Evolutionary conservation across 2,113 vertebrate species (phyloP), one percentile per base, ranked within the genome.

Genomic region (Vicugna pacos): DNA sequence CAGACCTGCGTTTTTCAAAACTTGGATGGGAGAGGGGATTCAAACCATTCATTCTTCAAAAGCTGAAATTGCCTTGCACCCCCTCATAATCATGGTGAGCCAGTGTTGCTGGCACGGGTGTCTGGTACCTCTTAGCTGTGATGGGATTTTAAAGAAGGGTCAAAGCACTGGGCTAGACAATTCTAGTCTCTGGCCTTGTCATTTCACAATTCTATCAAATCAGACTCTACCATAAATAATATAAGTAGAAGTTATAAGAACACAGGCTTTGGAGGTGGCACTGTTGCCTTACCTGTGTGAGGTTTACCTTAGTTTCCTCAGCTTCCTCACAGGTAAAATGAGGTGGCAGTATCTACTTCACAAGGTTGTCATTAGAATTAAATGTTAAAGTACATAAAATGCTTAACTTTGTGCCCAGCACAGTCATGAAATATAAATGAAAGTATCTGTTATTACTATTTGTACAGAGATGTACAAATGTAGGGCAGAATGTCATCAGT

Each of bases 321-420:
- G 28, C 85, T 95, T 76, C 30, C 35, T 88, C 42, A 48, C 26
- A 91, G 65, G 35, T 62, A 89, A 93, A 96, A 94, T 26, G 56
- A 32, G 22, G n/a, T 67, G 35, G 50, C 46, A 93, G 91, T 72
- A 77, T 1, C 24, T 72, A 86, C 30, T 69, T 56, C 35, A 73
- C 30, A 88, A 73, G 26, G 35, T 11, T 70, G 50, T 84, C 58
- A 10, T 76, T 95, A 94, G 28, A 88, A 76, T 77, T 69, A 73
- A 81, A 72, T 15, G 26, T 93, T 58, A 52, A 73, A 64, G 50
- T 19, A 67, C 56, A 64, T 82, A 87, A 85, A 77, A 94, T 64
- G 75, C 70, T 93, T 92, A 87, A 67, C 38, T 83, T 10, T 94
- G 91, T 54, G n/a, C 58, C 48, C 15, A 75, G 70, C n/a, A 92